Evolutionary conservation across 2,888 invertebrate genomes (phyloP), one percentile per base, ranked within the genome.

Genomic region (Hololepta plana): DNA sequence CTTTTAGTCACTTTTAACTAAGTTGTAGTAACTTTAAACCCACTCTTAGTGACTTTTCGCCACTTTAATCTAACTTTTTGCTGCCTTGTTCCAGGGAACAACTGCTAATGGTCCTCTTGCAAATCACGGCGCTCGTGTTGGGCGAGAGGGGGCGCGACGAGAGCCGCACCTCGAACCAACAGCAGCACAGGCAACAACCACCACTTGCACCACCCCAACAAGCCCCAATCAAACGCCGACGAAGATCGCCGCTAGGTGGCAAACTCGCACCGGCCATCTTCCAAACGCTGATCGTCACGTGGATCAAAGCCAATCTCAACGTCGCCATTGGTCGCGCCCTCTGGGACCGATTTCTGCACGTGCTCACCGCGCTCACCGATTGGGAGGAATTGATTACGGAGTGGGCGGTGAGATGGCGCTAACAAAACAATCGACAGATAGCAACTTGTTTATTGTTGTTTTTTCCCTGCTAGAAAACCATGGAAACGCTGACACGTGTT

Each of bases 221-320:
- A n/a, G n/a, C n/a, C n/a, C n/a, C n/a, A n/a, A n/a, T n/a, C n/a
- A n/a, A n/a, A n/a, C n/a, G n/a, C n/a, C n/a, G n/a, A n/a, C n/a
- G n/a, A n/a, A n/a, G n/a, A n/a, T n/a, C n/a, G n/a, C 73, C 72
- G 38, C 51, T 80, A 43, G 79, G 79, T 19, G 79, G 79, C 15
- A 79, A 77, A 45, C 57, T 87, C 33, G 85, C 85, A 4, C 81
- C 81, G 12, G 84, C 85, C 1, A 67, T 84, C 38, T 81, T 84
- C 43, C 80, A 95, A 67, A 95, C 95, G 1, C 59, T 95, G 24
- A 90, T 95, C 38, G 91, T 95, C 35, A 93, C 93, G 3, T 95
- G 95, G 93, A 93, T 95, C 40, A 87, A 91, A 45, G 95, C 93
- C 1, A 93, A 93, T 55, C 64, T 95, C 39, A 90, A 91, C 51